Evolutionary conservation across 2,888 invertebrate genomes (phyloP), one percentile per base, ranked within the genome.

Genomic region (Euproctis similis): DNA sequence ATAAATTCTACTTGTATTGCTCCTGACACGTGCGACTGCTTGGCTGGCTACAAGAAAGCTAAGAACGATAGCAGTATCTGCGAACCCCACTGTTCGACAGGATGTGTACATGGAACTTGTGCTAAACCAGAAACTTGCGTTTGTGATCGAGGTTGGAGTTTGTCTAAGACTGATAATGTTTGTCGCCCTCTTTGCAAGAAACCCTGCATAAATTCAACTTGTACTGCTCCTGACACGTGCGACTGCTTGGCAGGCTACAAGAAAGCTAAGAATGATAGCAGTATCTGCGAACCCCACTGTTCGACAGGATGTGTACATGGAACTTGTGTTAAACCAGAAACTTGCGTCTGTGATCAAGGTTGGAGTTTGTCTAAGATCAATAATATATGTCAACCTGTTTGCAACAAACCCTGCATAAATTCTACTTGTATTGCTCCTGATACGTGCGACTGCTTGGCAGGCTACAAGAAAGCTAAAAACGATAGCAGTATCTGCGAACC

Each of bases 151-250:
- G 42, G 42, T 7, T 44, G 32, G 37, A 18, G 7, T 23, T 10
- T 12, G 20, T 8, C 14, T 9, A 4, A 1, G n/a, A 11, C 18
- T 9, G 8, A 21, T 21, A 11, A 11, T 21, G 7, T 8, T 8
- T 44, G 46, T 13, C 13, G 26, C 19, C 46, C 49, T 9, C 8
- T 38, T 12, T 46, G 46, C 7, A 30, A n/a, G 0, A 23, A 24
- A 7, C 4, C 20, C 0, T 42, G 42, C 13, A 4, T 17, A 0
- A 30, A 34, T 8, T 34, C 26, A 6, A 32, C 17, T 1, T 44
- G 43, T 1, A 2, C 24, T 1, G 38, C 18, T 1, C 38, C 33
- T 11, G 31, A 42, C 6, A 18, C 2, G 0, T 42, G 42, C 3
- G 5, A 24, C 16, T 42, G 43, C 26, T 8, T 30, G 3, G 6